Percentiles rank a stretch among this genome's conserved stretches.
phyloP scores from a whole-genome alignment of 2,888 invertebrate species.

The Bedellia somnulentella region DNA sequence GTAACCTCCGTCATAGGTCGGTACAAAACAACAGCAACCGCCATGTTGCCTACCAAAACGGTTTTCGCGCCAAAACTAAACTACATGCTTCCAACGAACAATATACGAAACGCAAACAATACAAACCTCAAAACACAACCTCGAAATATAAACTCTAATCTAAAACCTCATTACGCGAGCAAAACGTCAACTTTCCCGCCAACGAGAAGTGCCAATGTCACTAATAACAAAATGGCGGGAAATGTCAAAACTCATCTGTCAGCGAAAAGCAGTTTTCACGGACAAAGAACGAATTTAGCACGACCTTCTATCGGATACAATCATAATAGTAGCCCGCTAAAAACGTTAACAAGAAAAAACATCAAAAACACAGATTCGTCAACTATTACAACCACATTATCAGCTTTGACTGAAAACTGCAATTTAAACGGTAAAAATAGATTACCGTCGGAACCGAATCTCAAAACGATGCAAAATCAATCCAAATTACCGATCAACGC shows the following conservation, averaged over 20 bases:
- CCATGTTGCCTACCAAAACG: constrained; percentile 42
- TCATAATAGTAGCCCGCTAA: constrained; percentile 35
- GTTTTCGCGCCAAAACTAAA: constrained; percentile 36
- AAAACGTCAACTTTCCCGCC: constrained; percentile 53
- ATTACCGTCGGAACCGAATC: constrained; percentile 39
- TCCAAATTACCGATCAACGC: constrained; percentile 21
- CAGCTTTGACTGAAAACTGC: constrained; percentile 48
- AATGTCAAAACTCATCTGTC: constrained; percentile 20
- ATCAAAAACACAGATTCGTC: constrained; percentile 24
- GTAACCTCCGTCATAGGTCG: constrained; percentile 46
- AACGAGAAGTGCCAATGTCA: constrained; percentile 43
- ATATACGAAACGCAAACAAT: constrained; percentile 38
- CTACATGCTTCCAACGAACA: constrained; percentile 52
- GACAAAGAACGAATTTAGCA: constrained; percentile 46
- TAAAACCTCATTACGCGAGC: constrained; percentile 37
- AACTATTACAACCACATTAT: constrained; percentile 40
- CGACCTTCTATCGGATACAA: constrained; percentile 33
- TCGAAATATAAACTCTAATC: constrained; percentile 24
- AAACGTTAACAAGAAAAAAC: constrained; percentile 38
- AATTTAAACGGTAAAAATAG: constrained; percentile 48
- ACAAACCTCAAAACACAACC: constrained; percentile 41
- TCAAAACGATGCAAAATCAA: constrained; percentile 22
- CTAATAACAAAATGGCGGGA: constrained; percentile 24
- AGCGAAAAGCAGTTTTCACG: constrained; percentile 35
- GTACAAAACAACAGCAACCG: constrained; percentile 44